Evolutionary conservation across 2,797 vertebrate species (phyloP), one percentile per base, ranked within the genome.

Genomic region (Ibycter americanus): DNA sequence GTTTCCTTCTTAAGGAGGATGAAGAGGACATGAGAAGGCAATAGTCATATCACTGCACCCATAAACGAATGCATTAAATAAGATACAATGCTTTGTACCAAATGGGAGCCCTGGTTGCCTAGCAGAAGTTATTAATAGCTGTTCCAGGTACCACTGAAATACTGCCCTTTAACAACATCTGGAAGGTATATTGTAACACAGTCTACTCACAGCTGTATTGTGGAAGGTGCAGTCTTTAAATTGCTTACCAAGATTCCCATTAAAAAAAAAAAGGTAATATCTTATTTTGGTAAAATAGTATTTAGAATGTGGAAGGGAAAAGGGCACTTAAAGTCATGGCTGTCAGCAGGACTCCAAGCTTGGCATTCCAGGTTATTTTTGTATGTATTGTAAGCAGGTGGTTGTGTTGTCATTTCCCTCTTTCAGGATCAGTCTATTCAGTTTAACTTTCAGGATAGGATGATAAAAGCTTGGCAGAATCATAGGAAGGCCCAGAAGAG

Each of bases 381-480:
- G 70, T 90, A 14, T 61, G 27, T 40, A 36, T 76, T 92, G 81
- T 89, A 40, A 89, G 88, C 90, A 93, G 92, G 92, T 93, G 89
- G 71, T 27, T 26, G 59, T 87, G 93, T 92, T 89, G 62, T 92
- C 78, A 65, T 66, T 87, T 26, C 70, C 46, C 46, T 49, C 62
- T 87, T 91, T 85, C 89, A 77, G 74, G 63, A 63, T 91, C 71
- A 71, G 49, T 58, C 83, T 51, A 1, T 70, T 65, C 7, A 7
- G 74, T 65, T 94, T 66, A 83, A 42, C 82, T 93, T 74, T 71
- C 8, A 38, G 74, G 31, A 27, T 1, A 38, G 81, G 36, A 67
- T 5, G 23, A 32, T 83, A 56, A 74, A 93, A 90, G 47, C 52
- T 56, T 74, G 71, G 47, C 47, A 70, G 36, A 67, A 44, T 5